Base-by-base conservation (phyloP, 1,140 invertebrate species). In the Lepidostoma basale region DNA sequence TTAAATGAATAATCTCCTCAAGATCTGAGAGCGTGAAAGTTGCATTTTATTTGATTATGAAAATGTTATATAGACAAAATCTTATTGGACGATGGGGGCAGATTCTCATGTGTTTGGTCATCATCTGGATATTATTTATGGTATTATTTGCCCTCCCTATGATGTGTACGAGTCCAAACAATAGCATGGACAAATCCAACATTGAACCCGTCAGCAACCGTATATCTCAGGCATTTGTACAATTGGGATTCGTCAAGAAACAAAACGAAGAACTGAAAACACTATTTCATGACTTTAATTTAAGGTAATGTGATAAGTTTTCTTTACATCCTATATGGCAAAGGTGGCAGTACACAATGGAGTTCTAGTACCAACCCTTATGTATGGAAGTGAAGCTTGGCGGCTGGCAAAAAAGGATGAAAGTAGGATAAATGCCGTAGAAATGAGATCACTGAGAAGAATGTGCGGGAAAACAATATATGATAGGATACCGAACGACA, bases 261-360 rank as follows among this genome's bases (percentile, higher is more conserved):
- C 71, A 73, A 60, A 73, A 73, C 42, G 67, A 73, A 62, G 71
- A 73, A 47, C 42, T 73, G 23, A 67, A 69, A 42, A 22, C 25
- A 3, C 30, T 73, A 1, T 69, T 73, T 20, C 36, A 63, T 8
- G 44, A 67, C 47, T 44, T 73, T 16, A 67, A 69, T 63, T 45
- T 64, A 36, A 73, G 58, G 71, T 73, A 54, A 36, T 12, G 12
- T n/a, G n/a, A n/a, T n/a, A n/a, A n/a, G n/a, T n/a, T n/a, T n/a
- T n/a, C n/a, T n/a, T n/a, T n/a, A n/a, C n/a, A n/a, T n/a, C n/a
- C n/a, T n/a, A n/a, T n/a, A n/a, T n/a, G n/a, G n/a, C n/a, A n/a
- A n/a, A n/a, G n/a, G n/a, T n/a, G n/a, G n/a, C n/a, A n/a, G n/a
- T n/a, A n/a, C n/a, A n/a, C n/a, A n/a, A n/a, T n/a, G n/a, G n/a